Evolutionary conservation across 2,888 invertebrate genomes (phyloP).

Genomic region (Formica aserva): DNA sequence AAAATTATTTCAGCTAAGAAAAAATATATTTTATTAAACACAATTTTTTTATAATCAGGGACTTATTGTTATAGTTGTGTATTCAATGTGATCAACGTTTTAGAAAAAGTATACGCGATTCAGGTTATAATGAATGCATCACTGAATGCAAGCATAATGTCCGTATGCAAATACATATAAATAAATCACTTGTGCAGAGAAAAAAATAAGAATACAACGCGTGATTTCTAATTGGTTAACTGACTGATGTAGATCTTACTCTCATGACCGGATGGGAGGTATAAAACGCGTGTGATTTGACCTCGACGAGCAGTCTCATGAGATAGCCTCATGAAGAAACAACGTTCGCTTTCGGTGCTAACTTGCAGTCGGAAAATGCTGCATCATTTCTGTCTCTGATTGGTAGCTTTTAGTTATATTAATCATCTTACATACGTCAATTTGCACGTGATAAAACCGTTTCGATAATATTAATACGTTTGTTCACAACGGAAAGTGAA

Average conservation of each 20-base stretch:
- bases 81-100: background rate
- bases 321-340: background rate
- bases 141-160: background rate
- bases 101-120: background rate
- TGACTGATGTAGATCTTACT: too few relatives aligned
- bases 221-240: background rate
- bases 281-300: slow-evolving; percentile 11
- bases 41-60: background rate
- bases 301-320: background rate
- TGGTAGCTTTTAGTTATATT: background rate
- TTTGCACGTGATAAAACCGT: background rate
- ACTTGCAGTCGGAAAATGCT: background rate
- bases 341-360: too few relatives aligned
- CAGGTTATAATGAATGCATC: background rate
- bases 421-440: background rate
- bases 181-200: background rate
- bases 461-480: background rate
- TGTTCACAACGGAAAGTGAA: background rate
- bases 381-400: background rate
- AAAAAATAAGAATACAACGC: background rate
- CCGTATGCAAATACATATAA: background rate
- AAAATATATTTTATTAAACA: background rate
- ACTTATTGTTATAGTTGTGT: background rate
- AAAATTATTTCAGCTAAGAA: background rate
- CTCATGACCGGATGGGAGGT: background rate